Evolutionary conservation across 2,113 vertebrate genomes (phyloP).

Genomic region (Saimiri boliviensis): DNA sequence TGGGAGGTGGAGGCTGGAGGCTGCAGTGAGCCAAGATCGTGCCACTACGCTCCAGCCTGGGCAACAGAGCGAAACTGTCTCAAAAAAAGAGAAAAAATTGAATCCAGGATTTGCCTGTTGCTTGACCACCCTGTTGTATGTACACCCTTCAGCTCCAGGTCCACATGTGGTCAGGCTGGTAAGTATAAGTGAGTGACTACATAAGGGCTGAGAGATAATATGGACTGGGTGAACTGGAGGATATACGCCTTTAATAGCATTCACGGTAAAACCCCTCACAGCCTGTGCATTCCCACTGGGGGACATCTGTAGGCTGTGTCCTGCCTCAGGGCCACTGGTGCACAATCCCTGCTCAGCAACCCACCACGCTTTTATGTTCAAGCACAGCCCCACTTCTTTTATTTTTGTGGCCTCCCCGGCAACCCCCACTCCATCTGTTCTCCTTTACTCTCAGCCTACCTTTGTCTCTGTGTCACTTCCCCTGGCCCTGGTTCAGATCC

Average conservation of each 20-base stretch:
- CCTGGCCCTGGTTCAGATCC: neutral
- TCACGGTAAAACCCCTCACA: neutral
- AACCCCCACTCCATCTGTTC: neutral
- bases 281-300: accelerated
- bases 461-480: neutral
- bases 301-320: neutral
- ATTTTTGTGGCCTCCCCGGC: neutral
- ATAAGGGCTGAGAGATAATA: neutral
- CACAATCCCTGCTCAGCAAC: neutral
- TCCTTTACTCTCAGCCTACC: neutral
- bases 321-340: neutral
- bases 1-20: too few species aligned
- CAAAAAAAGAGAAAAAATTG: neutral
- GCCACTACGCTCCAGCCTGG: neutral
- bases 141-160: neutral
- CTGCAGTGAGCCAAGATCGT: neutral
- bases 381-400: neutral
- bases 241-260: neutral
- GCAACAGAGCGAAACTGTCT: neutral
- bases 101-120: neutral
- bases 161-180: neutral
- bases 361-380: neutral
- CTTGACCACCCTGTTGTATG: neutral
- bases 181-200: neutral
- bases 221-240: too few species aligned